phyloP scores from a whole-genome alignment of 2,113 vertebrate genomes.

The Bos javanicus region DNA sequence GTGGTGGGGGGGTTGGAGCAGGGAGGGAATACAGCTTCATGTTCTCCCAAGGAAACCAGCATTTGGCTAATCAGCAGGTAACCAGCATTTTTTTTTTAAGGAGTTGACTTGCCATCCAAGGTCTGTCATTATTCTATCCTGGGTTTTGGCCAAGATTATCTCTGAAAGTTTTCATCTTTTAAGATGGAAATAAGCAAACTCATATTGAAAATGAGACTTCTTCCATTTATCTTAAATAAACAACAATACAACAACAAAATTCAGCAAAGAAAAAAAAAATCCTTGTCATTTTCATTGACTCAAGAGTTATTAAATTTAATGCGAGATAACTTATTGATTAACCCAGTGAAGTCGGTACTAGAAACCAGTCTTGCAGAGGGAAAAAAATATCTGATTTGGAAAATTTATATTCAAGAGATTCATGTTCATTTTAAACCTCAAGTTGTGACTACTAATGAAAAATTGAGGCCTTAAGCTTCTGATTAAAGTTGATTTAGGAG shows the following conservation, averaged over 20 bases:
- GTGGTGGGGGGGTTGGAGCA: not conserved
- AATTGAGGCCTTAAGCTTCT: constrained; percentile 17
- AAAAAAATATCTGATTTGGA: constrained; percentile 4
- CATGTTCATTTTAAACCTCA: constrained; percentile 52
- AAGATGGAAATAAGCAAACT: not conserved
- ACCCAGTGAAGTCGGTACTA: not conserved
- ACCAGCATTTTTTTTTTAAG: not conserved
- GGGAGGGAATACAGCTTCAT: not conserved
- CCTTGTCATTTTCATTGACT: not conserved
- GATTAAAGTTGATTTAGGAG: constrained; percentile 53
- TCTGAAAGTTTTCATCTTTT: not conserved
- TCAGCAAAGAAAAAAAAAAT: constrained; percentile 28
- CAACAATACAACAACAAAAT: not conserved
- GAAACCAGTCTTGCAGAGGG: not conserved
- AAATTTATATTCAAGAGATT: constrained; percentile 38
- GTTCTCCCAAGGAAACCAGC: not conserved
- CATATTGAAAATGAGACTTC: constrained; percentile 3
- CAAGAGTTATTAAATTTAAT: constrained; percentile 31
- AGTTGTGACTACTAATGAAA: constrained; percentile 28
- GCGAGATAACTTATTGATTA: constrained; percentile 35
- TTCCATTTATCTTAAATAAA: constrained; percentile 32
- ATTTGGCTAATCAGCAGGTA: not conserved
- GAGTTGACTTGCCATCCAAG: constrained; percentile 35
- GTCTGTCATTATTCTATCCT: not conserved
- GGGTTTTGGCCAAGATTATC: not conserved